These are phyloP conservation scores for Stomatorhinus ivindoensis DNA, from an alignment of 2,113 vertebrate species.

Conservation along the genomic window DNA sequence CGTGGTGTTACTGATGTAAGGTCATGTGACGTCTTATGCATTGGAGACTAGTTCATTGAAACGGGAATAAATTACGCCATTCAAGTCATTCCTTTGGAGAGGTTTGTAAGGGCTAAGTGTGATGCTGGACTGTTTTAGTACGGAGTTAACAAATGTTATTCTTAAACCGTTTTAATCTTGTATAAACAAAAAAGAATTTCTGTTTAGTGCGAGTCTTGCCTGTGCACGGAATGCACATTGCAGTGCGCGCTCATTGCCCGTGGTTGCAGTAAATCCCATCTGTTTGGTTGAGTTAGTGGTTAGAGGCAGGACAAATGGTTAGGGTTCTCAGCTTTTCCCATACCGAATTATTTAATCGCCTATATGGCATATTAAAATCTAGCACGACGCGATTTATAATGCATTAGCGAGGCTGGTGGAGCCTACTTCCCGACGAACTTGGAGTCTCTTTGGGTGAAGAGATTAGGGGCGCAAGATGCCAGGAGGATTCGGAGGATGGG, in stretches of 20 bases:
- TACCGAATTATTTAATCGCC: slow-evolving; percentile 37
- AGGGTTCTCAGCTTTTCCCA: slow-evolving; percentile 24
- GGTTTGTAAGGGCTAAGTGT: not conserved
- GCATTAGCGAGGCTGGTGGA: slow-evolving; percentile 35
- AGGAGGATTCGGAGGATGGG: not conserved
- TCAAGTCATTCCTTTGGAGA: not conserved
- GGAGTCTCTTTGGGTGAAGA: not conserved
- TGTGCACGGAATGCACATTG: not conserved
- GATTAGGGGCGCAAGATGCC: not conserved
- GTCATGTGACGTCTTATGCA: not conserved
- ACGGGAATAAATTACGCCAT: not conserved
- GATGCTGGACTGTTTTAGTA: no score
- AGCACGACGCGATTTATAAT: slow-evolving; percentile 49
- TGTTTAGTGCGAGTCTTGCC: not conserved
- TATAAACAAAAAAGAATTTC: not conserved
- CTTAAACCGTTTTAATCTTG: not conserved
- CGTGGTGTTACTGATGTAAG: not conserved
- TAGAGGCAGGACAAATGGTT: slow-evolving; percentile 22
- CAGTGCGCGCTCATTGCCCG: not conserved
- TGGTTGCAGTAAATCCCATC: not conserved
- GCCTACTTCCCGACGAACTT: slow-evolving; percentile 17
- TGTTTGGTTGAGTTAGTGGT: slow-evolving; percentile 6
- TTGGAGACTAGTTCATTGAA: no score
- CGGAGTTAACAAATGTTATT: not conserved
- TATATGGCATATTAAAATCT: slow-evolving; percentile 29